Percentiles rank a stretch among this genome's conserved stretches.
Evolutionary conservation across 1,140 invertebrate species (phyloP).

Genomic region (Cydia splendana): DNA sequence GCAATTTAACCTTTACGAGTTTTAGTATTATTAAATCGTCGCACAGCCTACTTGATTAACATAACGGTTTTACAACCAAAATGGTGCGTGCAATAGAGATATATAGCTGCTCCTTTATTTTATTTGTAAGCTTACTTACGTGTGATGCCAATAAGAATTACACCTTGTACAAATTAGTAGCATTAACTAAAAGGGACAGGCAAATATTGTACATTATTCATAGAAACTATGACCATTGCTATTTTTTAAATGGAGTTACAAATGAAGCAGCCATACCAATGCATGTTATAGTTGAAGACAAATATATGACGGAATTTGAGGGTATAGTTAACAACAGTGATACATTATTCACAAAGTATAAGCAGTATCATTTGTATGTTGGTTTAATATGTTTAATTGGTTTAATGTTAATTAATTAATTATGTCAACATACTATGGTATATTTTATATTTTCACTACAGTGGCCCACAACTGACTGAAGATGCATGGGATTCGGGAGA

Average conservation of each 20-base stretch:
- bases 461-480: background rate
- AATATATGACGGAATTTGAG: constrained; percentile 1
- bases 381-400: background rate
- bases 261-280: constrained; percentile 65
- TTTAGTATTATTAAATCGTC: background rate
- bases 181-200: constrained; percentile 60
- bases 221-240: constrained; percentile 43
- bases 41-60: background rate
- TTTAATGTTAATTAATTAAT: background rate
- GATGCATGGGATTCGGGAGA: background rate
- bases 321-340: background rate
- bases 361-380: background rate
- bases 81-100: background rate
- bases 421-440: background rate
- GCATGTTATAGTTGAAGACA: constrained; percentile 48
- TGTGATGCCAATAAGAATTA: constrained; percentile 39
- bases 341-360: background rate
- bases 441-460: background rate
- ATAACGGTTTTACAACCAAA: background rate
- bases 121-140: background rate
- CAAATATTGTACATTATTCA: constrained; percentile 50
- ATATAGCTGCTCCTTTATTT: background rate
- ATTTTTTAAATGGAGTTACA: constrained; percentile 63
- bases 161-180: constrained; percentile 56
- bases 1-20: background rate